phyloP scores from a whole-genome alignment of 92 coral and sea anemone genomes.

The Diadumene lineata region DNA sequence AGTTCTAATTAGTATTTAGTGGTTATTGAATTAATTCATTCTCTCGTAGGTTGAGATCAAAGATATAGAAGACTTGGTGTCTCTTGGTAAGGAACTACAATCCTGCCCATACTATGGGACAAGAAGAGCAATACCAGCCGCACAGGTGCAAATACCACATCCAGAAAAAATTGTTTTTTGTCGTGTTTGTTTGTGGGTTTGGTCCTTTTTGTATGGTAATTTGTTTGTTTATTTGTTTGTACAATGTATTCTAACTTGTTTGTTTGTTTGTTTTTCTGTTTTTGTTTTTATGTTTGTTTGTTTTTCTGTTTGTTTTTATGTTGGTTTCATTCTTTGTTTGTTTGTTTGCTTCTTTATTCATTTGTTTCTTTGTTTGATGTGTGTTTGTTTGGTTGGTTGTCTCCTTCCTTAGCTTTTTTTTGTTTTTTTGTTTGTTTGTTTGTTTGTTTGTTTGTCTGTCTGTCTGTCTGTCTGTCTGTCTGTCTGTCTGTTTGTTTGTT shows the following conservation, averaged over 20 bases:
- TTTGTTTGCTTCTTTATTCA: too few relatives aligned
- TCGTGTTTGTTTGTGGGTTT: too few relatives aligned
- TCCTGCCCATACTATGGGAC: slow-evolving; percentile 98
- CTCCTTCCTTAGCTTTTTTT: too few relatives aligned
- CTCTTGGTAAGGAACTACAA: slow-evolving; percentile 80
- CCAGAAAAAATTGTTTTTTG: too few relatives aligned
- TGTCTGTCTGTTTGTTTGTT: too few relatives aligned
- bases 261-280: not conserved
- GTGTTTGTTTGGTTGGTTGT: too few relatives aligned
- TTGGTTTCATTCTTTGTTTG: not conserved
- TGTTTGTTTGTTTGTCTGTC: too few relatives aligned
- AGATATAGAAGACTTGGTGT: slow-evolving; percentile 92
- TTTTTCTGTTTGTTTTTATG: not conserved
- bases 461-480: too few relatives aligned
- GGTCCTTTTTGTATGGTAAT: not conserved
- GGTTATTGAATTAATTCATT: not conserved
- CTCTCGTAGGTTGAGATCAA: slow-evolving; percentile 68
- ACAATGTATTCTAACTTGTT: not conserved
- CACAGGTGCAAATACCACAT: too few relatives aligned
- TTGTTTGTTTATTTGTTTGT: not conserved
- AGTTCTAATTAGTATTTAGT: not conserved
- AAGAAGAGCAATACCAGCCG: slow-evolving; percentile 83
- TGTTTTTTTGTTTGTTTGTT: too few relatives aligned
- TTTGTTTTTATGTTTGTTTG: not conserved
- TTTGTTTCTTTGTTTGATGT: too few relatives aligned